Base-by-base conservation (phyloP, 2,888 invertebrate species). In the Spodoptera picta region DNA sequence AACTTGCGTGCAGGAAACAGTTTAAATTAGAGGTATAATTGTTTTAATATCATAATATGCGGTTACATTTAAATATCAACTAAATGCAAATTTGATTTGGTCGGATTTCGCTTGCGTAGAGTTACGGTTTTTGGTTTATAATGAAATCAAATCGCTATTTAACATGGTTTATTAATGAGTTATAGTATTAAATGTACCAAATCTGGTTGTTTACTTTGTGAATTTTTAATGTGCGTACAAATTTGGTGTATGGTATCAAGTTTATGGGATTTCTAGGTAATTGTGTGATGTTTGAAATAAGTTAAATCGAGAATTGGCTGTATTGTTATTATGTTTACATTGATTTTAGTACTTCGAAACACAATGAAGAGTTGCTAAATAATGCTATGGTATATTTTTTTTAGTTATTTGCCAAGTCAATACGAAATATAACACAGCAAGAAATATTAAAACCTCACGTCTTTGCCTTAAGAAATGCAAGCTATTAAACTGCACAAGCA, bases 141-240 rank as follows among this genome's bases (percentile, higher is more conserved):
- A 83, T 83, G 73, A 80, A 82, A 83, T 83, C 75, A 82, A 81
- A 81, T 82, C 70, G 68, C 65, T 65, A 76, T 74, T 77, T 70
- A 65, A 60, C 75, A 75, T 79, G 67, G 77, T 81, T 79, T 82
- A 80, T 78, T 67, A 74, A 74, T 71, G 50, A 67, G 61, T 70
- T 49, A 53, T 61, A 59, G 49, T 49, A 64, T 63, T 61, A 64
- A 66, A 62, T 75, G 49, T 66, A 71, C 51, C 24, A 49, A 65
- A 45, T 60, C 11, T 52, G 24, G n/a, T 54, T 56, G 43, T 65
- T 59, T 61, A 14, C n/a, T 59, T 57, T 59, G 42, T 36, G 51
- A 19, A 42, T 75, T 75, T 70, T 68, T 63, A 53, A 63, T 65
- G 12, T 61, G n/a, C 44, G 36, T n/a, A 24, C 27, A 31, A 58